phyloP scores from a whole-genome alignment of 2,113 vertebrate species.

The Mus musculus region GRCm39 chr14:105504001-105504500 shows the following conservation, averaged over 20 bases:
- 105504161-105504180: neutral
- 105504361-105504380: slow-evolving; percentile 1
- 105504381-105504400: neutral
- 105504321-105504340: neutral
- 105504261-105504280: neutral
- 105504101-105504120: too few species aligned
- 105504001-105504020: neutral
- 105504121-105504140: neutral
- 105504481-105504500: slow-evolving; percentile 47
- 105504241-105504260: neutral
- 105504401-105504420: neutral
- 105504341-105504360: neutral
- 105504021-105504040: neutral
- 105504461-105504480: neutral
- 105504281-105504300: neutral
- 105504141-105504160: neutral
- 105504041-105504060: neutral
- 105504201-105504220: neutral
- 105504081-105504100: neutral
- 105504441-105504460: neutral
- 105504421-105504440: neutral
- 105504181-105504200: neutral
- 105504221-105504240: slow-evolving; percentile 3
- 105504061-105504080: neutral
- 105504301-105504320: neutral